Evolutionary conservation across 2,888 invertebrate genomes (phyloP).

Genomic region (Pimpla rufipes): DNA sequence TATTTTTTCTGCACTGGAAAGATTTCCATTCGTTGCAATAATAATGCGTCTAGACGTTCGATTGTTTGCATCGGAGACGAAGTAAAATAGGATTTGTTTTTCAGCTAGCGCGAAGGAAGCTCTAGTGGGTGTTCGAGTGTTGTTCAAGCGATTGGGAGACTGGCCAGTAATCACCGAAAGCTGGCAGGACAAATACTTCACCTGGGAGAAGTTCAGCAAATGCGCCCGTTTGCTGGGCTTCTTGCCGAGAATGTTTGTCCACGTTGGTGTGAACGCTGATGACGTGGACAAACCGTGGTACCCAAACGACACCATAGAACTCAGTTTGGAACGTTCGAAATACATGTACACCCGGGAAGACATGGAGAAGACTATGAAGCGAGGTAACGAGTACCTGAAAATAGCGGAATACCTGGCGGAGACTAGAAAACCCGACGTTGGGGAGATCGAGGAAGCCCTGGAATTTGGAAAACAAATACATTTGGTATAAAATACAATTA

Average conservation of each 20-base stretch:
- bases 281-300: slow-evolving; percentile 68
- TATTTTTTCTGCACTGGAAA: background rate
- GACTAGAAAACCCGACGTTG: slow-evolving; percentile 44
- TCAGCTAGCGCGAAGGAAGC: slow-evolving; percentile 63
- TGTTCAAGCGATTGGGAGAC: slow-evolving; percentile 69
- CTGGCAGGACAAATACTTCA: slow-evolving; percentile 70
- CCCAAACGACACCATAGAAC: slow-evolving; percentile 69
- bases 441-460: slow-evolving; percentile 63
- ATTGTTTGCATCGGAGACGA: background rate
- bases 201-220: slow-evolving; percentile 71
- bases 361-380: slow-evolving; percentile 46
- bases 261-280: slow-evolving; percentile 70
- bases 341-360: slow-evolving; percentile 51
- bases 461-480: slow-evolving; percentile 61
- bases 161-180: slow-evolving; percentile 70
- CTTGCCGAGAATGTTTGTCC: slow-evolving; percentile 71
- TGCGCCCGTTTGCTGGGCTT: slow-evolving; percentile 70
- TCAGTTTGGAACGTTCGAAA: slow-evolving; percentile 68
- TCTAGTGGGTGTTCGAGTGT: slow-evolving; percentile 62
- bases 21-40: background rate
- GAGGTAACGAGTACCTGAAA: slow-evolving; percentile 56
- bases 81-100: background rate
- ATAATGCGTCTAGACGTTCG: background rate
- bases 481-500: slow-evolving; percentile 40
- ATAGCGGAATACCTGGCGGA: slow-evolving; percentile 62